phyloP scores from a whole-genome alignment of 2,797 vertebrate species.

The Cuniculus paca region DNA sequence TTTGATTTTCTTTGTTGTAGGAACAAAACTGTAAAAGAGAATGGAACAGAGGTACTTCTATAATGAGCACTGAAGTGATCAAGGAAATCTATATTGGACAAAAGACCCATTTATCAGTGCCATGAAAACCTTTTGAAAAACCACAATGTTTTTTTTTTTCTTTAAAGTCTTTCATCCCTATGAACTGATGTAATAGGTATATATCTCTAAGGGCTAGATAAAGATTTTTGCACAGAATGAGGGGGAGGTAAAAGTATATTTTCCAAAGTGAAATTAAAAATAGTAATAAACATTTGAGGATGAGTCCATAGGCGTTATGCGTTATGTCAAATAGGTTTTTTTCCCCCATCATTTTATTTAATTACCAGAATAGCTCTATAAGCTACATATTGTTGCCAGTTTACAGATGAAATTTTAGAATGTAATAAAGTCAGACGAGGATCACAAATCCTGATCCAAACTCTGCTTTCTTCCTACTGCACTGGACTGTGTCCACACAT shows the following conservation, averaged over 20 bases:
- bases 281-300: not conserved
- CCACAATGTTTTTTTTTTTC: conserved; percentile 21
- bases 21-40: conserved; percentile 80
- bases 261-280: conserved; percentile 66
- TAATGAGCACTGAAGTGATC: conserved; percentile 75
- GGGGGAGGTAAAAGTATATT: conserved; percentile 39
- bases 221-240: conserved; percentile 53
- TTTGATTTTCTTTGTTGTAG: conserved; percentile 84
- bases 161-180: conserved; percentile 61
- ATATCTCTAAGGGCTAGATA: conserved; percentile 45
- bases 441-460: conserved; percentile 7
- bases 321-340: not conserved
- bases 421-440: not conserved
- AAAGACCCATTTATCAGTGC: conserved; percentile 79
- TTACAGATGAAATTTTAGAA: conserved; percentile 45
- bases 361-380: not conserved
- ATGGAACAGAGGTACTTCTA: conserved; percentile 73
- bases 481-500: not conserved
- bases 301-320: not conserved
- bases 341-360: conserved; percentile 16
- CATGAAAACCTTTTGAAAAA: conserved; percentile 72
- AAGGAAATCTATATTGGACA: conserved; percentile 76
- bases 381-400: not conserved
- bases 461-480: not conserved
- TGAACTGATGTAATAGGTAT: not conserved